phyloP scores from a whole-genome alignment of 2,113 vertebrate species.

The Brachyhypopomus occidentalis region DNA sequence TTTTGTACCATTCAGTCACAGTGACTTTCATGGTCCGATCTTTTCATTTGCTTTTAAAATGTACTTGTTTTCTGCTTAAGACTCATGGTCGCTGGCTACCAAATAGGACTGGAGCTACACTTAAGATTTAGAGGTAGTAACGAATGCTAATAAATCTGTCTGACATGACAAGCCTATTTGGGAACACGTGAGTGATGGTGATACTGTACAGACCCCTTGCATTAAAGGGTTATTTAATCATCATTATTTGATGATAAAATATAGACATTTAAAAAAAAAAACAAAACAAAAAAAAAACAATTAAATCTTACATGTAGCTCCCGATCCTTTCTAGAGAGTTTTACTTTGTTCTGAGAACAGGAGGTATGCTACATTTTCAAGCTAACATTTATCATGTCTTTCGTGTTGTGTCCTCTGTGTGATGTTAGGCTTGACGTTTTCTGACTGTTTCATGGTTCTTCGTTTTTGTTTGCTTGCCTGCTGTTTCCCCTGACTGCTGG shows the following conservation, averaged over 20 bases:
- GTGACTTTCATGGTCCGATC: conserved; percentile 16
- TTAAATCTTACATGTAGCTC: background rate
- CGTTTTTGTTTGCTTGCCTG: background rate
- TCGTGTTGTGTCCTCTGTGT: background rate
- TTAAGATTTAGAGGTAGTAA: background rate
- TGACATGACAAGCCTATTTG: background rate
- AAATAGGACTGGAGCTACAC: background rate
- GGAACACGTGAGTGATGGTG: background rate
- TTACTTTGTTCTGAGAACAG: background rate
- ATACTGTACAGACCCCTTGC: background rate
- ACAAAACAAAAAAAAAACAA: no score
- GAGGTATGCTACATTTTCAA: no score
- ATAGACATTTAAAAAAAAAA: background rate
- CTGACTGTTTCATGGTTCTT: background rate
- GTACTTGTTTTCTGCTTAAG: conserved; percentile 19
- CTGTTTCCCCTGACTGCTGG: background rate
- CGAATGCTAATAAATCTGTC: background rate
- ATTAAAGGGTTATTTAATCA: no score
- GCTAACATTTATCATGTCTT: background rate
- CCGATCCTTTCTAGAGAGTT: background rate
- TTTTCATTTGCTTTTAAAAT: conserved; percentile 24
- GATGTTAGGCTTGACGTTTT: background rate
- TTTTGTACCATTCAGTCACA: background rate
- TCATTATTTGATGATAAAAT: background rate
- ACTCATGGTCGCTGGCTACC: conserved; percentile 17